A percentile compares a stretch with the other conserved stretches of the same genome.
Conservation (phyloP, 2,113 vertebrate genomes). For the Vidua macroura region DNA sequence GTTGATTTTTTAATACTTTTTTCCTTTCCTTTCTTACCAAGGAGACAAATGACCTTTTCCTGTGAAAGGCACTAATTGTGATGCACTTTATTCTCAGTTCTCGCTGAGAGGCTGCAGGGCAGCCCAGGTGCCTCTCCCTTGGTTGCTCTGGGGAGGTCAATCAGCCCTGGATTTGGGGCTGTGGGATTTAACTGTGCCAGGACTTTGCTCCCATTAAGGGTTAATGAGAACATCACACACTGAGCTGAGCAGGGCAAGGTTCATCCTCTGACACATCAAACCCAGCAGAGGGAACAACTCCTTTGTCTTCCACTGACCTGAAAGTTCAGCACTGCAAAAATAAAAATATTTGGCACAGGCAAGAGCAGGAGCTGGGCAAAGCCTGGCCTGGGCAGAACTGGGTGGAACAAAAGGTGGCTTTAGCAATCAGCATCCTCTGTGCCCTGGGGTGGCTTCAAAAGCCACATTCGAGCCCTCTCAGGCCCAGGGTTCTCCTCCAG, state of each 20-base stretch:
- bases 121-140: not conserved
- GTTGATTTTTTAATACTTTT: not conserved
- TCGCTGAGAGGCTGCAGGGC: not conserved
- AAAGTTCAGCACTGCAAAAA: not conserved
- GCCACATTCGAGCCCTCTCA: not conserved
- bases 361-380: not conserved
- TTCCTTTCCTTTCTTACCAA: not conserved
- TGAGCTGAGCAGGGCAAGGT: not conserved
- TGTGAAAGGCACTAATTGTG: not conserved
- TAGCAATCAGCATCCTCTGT: not conserved
- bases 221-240: not conserved
- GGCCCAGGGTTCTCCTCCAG: not conserved
- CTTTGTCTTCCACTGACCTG: not conserved
- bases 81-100: not conserved
- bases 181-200: not conserved
- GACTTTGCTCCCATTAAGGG: not conserved
- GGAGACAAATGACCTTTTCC: constrained; percentile 7
- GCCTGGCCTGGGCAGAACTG: fast-evolving
- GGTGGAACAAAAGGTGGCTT: not conserved
- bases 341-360: not conserved
- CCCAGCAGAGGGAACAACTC: not conserved
- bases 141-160: not conserved
- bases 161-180: not conserved
- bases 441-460: not conserved
- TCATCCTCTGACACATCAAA: not conserved